Percentiles rank a stretch among this genome's conserved stretches.
These are phyloP conservation scores for Acropora tenuis DNA, from an alignment of 64 coral and sea anemone genomes.

Conservation along the genomic window DNA sequence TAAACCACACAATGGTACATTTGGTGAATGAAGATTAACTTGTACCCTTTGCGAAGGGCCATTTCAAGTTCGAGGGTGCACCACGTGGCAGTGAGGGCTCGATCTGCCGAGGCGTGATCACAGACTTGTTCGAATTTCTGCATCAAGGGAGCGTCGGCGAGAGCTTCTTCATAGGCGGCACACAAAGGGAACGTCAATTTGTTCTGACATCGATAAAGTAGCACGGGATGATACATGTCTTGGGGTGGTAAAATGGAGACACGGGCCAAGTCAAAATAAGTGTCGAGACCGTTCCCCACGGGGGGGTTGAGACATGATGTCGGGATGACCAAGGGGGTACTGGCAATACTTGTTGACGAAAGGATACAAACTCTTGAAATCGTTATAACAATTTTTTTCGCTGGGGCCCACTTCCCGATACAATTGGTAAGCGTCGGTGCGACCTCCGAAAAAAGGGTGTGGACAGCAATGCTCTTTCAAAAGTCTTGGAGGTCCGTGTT, in stretches of 20 bases:
- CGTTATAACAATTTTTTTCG: neutral
- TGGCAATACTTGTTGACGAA: neutral
- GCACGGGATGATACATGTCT: neutral
- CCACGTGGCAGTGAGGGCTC: slow-evolving; percentile 10
- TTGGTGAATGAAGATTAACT: slow-evolving; percentile 10
- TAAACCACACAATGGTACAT: slow-evolving; percentile 23
- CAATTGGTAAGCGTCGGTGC: neutral
- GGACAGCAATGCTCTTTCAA: neutral
- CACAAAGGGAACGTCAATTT: slow-evolving; percentile 25
- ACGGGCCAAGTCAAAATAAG: neutral
- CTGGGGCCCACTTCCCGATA: neutral
- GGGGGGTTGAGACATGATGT: neutral
- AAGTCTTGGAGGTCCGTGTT: neutral
- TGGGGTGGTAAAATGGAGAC: neutral
- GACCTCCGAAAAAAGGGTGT: neutral
- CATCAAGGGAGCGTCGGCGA: neutral
- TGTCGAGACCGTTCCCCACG: too few relatives aligned
- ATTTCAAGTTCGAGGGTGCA: slow-evolving; percentile 13
- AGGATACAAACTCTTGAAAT: neutral
- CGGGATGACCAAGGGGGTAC: slow-evolving; percentile 20
- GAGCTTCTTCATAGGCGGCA: neutral
- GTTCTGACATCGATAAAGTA: neutral
- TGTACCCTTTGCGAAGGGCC: slow-evolving; percentile 27
- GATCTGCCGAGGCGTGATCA: neutral
- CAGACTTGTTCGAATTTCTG: neutral